Evolutionary conservation across 2,113 vertebrate species (phyloP), one percentile per base, ranked within the genome.

Genomic region (Ciconia maguari): DNA sequence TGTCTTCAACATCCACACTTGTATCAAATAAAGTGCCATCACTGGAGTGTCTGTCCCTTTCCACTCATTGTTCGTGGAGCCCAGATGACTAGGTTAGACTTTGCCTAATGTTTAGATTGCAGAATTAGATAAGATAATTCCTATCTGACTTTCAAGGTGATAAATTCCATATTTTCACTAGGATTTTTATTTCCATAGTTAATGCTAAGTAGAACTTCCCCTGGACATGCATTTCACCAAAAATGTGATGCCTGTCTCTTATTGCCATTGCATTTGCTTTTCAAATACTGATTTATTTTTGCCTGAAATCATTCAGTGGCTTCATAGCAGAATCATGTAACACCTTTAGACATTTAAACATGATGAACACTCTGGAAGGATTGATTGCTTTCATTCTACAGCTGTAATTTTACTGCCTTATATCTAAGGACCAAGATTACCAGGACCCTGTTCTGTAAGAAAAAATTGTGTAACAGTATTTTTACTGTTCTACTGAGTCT

Each of bases 281-380:
- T 97, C 87, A 94, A 97, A 95, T 92, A 41, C 32, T 80, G 87
- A 94, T 92, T 95, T 92, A 76, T 83, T 96, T 97, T 91, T 97
- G 64, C 41, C 84, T 94, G 78, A 77, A 61, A 93, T 77, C 46
- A 93, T 78, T 90, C 88, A 94, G 79, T 88, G 30, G 27, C 42
- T 89, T 94, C 83, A 69, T 5, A 29, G 77, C 34, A 84, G 74
- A 95, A 89, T 97, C 71, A 46, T 74, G 57, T 93, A 96, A 96
- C 57, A 94, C 52, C 69, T 89, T 89, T 48, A 87, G 75, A 91
- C 27, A 90, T 83, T 97, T 96, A 82, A 93, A 96, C 52, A 34
- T 91, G 68, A 90, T 96, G 90, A 96, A 94, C 95, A 77, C 64
- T 69, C 83, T 94, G 66, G 36, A 91, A 90, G 66, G 87, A 94